Conservation (phyloP, 2,113 vertebrate species). For the Apistogramma diplotaenia region DNA sequence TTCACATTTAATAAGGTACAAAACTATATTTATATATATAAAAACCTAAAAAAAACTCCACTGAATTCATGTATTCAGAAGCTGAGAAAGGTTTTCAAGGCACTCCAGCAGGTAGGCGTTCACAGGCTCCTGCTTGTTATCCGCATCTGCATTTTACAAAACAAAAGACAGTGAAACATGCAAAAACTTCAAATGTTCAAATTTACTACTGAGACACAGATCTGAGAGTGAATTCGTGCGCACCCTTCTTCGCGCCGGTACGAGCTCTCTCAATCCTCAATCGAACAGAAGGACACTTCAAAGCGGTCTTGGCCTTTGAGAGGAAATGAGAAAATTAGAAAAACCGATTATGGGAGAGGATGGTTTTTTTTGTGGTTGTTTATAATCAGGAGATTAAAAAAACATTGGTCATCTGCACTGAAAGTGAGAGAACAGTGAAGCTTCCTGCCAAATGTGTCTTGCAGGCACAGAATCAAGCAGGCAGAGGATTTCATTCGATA, state of each 20-base stretch:
- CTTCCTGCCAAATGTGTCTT: slow-evolving; percentile 1
- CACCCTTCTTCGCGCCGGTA: slow-evolving; percentile 82
- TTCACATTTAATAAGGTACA: slow-evolving; percentile 25
- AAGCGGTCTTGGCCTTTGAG: slow-evolving; percentile 87
- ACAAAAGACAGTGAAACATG: not conserved
- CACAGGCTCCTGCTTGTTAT: slow-evolving; percentile 70
- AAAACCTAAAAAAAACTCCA: not conserved
- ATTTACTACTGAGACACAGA: not conserved
- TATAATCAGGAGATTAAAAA: not conserved
- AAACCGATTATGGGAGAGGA: slow-evolving; percentile 12
- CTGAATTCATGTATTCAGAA: slow-evolving; percentile 77
- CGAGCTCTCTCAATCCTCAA: slow-evolving; percentile 87
- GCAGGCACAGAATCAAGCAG: not conserved
- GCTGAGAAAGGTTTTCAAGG: slow-evolving; percentile 84
- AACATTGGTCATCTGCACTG: not conserved
- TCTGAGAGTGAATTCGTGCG: slow-evolving; percentile 10
- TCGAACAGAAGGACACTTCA: slow-evolving; percentile 90
- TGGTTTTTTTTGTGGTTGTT: not conserved
- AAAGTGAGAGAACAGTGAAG: not conserved
- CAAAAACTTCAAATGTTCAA: not conserved
- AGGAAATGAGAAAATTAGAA: slow-evolving; percentile 14
- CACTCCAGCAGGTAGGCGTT: slow-evolving; percentile 85
- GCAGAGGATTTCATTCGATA: slow-evolving; percentile 19
- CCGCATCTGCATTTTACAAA: slow-evolving; percentile 68
- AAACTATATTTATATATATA: slow-evolving; percentile 10